phyloP scores from a whole-genome alignment of 2,888 invertebrate species.

The Drosophila koepferae region DNA sequence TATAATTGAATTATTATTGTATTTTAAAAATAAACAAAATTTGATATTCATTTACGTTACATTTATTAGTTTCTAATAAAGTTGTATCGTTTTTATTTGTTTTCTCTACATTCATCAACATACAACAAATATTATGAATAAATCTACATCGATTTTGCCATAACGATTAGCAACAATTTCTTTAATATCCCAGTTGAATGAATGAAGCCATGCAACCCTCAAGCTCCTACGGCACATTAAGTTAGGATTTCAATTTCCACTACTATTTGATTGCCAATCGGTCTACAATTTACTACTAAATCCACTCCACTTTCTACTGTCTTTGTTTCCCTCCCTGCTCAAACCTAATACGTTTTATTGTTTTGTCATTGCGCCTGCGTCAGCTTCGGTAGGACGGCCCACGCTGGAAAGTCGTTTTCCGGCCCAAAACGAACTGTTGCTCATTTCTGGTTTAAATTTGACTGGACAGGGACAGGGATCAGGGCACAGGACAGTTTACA shows the following conservation, averaged over 20 bases:
- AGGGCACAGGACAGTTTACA: not conserved
- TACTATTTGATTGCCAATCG: not conserved
- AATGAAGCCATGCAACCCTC: no score
- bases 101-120: no score
- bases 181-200: no score
- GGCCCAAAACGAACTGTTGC: constrained; percentile 74
- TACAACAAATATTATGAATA: no score
- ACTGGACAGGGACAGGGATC: not conserved
- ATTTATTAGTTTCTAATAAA: no score
- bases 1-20: no score
- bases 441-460: constrained; percentile 37
- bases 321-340: constrained; percentile 7
- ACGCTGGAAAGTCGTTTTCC: constrained; percentile 55
- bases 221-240: not conserved
- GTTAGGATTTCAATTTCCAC: not conserved
- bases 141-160: no score
- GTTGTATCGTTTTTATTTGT: no score
- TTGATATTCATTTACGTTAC: no score
- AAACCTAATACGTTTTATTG: not conserved
- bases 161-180: no score
- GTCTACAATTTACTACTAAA: not conserved
- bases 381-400: not conserved
- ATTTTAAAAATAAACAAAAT: no score
- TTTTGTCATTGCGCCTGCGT: constrained; percentile 53
- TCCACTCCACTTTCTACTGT: constrained; percentile 17